phyloP scores from a whole-genome alignment of 1,140 invertebrate genomes.

The Zaprionus ornatus region DNA sequence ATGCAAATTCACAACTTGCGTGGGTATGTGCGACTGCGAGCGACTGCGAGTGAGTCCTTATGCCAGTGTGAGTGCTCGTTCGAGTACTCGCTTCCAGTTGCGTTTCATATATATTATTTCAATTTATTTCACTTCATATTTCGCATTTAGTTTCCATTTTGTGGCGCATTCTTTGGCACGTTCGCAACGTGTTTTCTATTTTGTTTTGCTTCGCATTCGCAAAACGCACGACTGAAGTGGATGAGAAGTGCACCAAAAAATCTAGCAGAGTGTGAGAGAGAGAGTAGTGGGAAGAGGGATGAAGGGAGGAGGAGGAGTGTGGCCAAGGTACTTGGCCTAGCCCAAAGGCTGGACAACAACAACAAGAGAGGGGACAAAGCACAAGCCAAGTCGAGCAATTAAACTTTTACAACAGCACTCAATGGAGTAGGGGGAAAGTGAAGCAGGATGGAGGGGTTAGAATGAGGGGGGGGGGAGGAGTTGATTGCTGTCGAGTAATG shows the following conservation, averaged over 20 bases:
- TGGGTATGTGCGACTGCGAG: neutral
- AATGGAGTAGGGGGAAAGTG: neutral
- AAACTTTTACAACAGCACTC: slow-evolving; percentile 56
- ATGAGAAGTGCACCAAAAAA: slow-evolving; percentile 23
- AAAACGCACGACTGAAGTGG: slow-evolving; percentile 54
- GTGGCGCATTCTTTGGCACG: slow-evolving; percentile 20
- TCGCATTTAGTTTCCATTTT: slow-evolving; percentile 20
- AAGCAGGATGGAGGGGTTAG: too few relatives aligned
- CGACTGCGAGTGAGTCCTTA: neutral
- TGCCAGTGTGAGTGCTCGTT: neutral
- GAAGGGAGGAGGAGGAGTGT: neutral
- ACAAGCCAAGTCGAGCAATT: slow-evolving; percentile 63
- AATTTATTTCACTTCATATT: slow-evolving; percentile 32
- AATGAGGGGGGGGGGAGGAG: neutral
- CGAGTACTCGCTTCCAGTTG: slow-evolving; percentile 4
- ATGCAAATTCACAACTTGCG: slow-evolving; percentile 53
- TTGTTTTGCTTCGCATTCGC: slow-evolving; percentile 20
- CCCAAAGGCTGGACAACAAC: slow-evolving; percentile 14
- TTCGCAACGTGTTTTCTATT: slow-evolving; percentile 38
- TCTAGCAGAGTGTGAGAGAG: neutral
- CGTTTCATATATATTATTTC: slow-evolving; percentile 18
- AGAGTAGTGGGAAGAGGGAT: neutral
- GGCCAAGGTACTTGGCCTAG: slow-evolving; percentile 13
- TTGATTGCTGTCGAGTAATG: neutral
- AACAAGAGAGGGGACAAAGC: slow-evolving; percentile 15